A percentile compares a stretch with the other conserved stretches of the same genome.
Evolutionary conservation across 2,113 vertebrate species (phyloP).

Genomic region (Penelope pileata): DNA sequence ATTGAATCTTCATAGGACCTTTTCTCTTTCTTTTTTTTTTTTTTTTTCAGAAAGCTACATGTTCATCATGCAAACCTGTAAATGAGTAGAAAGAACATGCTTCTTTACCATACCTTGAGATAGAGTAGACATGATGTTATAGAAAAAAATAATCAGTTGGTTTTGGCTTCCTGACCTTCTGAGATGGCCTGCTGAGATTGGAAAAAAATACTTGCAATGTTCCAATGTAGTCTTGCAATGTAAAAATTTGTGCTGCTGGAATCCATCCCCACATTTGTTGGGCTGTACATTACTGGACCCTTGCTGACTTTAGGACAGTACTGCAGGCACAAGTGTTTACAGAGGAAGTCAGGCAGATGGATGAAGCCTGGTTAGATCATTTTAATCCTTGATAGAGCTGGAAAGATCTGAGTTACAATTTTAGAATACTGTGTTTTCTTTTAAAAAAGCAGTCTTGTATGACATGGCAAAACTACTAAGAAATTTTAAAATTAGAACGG

Average conservation of each 20-base stretch:
- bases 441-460: background rate
- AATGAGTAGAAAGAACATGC: background rate
- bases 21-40: no score
- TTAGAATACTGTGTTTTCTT: background rate
- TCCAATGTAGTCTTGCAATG: background rate
- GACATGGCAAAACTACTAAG: background rate
- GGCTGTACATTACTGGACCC: background rate
- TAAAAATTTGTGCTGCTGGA: background rate
- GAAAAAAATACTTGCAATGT: background rate
- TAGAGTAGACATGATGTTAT: background rate
- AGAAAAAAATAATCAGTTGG: background rate
- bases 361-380: background rate
- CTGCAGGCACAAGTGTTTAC: background rate
- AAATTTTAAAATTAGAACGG: background rate
- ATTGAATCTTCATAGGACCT: slow-evolving; percentile 13
- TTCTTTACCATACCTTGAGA: background rate
- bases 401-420: background rate
- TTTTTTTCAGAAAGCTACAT: background rate
- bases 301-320: background rate
- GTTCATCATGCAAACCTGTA: background rate
- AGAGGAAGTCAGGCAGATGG: background rate
- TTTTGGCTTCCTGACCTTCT: background rate
- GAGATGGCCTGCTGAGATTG: background rate
- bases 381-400: background rate
- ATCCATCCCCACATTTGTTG: background rate